Conservation (phyloP, 1,140 invertebrate species). For the Drosophila miranda region DNA sequence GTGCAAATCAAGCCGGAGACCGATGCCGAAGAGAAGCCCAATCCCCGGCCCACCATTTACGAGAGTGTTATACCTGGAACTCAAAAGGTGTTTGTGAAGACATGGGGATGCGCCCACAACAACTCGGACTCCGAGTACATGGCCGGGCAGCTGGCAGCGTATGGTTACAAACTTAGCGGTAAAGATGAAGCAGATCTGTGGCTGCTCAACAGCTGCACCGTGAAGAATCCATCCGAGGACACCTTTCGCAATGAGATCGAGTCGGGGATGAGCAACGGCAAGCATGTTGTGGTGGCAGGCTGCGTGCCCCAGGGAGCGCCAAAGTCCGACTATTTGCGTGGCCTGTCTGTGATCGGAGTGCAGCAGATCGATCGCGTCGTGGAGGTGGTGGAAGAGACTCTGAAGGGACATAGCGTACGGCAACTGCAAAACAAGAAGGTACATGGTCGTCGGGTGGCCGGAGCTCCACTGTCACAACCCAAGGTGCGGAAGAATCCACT, state of each 20-base stretch:
- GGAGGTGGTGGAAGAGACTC: slow-evolving; percentile 98
- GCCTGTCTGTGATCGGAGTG: slow-evolving; percentile 95
- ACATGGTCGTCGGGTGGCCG: slow-evolving; percentile 92
- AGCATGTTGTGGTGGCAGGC: slow-evolving; percentile 96
- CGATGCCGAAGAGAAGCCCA: slow-evolving; percentile 36
- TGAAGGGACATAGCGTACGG: slow-evolving; percentile 89
- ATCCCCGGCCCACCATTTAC: slow-evolving; percentile 63
- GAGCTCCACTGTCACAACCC: slow-evolving; percentile 92
- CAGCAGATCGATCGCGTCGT: slow-evolving; percentile 99
- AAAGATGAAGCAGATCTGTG: slow-evolving; percentile 94
- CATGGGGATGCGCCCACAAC: slow-evolving; percentile 99
- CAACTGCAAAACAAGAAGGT: slow-evolving; percentile 93
- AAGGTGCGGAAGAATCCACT: slow-evolving; percentile 98
- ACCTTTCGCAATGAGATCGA: slow-evolving; percentile 97
- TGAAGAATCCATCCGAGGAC: slow-evolving; percentile 98
- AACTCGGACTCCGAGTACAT: slow-evolving; percentile 98
- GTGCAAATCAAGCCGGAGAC: slow-evolving; percentile 49
- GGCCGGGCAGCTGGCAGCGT: slow-evolving; percentile 94
- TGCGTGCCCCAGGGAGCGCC: slow-evolving; percentile 97
- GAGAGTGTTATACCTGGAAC: slow-evolving; percentile 92
- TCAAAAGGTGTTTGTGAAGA: slow-evolving; percentile 96
- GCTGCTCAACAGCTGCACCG: slow-evolving; percentile 98
- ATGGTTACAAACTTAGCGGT: slow-evolving; percentile 93
- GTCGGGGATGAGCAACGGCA: slow-evolving; percentile 88
- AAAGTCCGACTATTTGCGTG: slow-evolving; percentile 88